Evolutionary conservation across 2,888 invertebrate species (phyloP).

Genomic region (Athalia circularis): DNA sequence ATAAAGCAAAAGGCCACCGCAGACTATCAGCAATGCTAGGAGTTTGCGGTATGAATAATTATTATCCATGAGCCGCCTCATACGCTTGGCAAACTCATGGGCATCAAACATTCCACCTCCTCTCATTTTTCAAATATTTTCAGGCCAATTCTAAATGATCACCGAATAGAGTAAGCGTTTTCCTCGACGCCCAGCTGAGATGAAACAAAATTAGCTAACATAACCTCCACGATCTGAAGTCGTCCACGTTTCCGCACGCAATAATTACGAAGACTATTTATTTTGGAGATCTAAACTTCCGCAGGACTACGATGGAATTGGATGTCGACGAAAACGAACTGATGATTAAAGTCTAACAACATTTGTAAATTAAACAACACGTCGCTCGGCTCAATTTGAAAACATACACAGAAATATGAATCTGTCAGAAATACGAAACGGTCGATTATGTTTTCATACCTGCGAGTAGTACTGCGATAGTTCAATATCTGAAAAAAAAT

Average conservation of each 20-base stretch:
- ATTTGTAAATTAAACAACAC: no score
- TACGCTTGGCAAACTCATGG: constrained; percentile 66
- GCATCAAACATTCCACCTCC: constrained; percentile 65
- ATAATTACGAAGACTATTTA: neutral
- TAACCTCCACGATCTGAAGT: neutral
- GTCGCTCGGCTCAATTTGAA: no score
- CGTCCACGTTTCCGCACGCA: neutral
- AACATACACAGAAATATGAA: no score
- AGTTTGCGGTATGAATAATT: constrained; percentile 69
- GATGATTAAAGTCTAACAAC: no score
- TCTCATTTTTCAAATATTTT: constrained; percentile 52
- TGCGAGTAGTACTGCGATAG: no score
- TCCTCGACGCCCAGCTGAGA: no score
- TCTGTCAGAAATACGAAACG: no score
- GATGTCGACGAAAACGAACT: no score
- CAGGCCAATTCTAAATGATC: neutral
- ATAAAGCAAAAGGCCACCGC: constrained; percentile 77
- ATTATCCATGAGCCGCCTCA: constrained; percentile 64
- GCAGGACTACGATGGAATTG: no score
- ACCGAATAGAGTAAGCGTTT: neutral
- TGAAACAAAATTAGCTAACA: neutral
- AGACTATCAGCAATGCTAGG: constrained; percentile 62
- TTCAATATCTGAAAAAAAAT: no score
- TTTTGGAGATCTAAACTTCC: no score
- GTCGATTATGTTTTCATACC: no score